Evolutionary conservation across 2,888 invertebrate species (phyloP).

Genomic region (Idaea aversata): DNA sequence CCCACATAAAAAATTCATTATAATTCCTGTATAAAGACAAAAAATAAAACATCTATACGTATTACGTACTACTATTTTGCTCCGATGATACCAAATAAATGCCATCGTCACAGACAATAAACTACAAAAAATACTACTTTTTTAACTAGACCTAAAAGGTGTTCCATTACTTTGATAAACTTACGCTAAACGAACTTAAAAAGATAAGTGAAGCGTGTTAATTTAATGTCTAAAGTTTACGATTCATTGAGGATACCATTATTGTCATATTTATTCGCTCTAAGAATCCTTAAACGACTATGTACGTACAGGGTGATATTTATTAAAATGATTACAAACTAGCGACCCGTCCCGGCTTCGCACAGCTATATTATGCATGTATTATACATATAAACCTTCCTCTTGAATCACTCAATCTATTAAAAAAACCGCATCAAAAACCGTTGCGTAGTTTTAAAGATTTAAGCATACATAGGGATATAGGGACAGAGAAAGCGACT

Average conservation of each 20-base stretch:
- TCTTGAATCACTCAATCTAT: no score
- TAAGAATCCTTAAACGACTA: conserved; percentile 53
- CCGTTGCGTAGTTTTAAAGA: no score
- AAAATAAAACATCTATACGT: no score
- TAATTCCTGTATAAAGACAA: no score
- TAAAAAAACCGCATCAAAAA: no score
- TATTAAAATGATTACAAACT: not conserved
- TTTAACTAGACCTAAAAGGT: conserved; percentile 41
- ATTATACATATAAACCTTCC: no score
- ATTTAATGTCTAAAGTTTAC: conserved; percentile 30
- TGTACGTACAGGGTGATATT: conserved; percentile 46
- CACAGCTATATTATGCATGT: no score
- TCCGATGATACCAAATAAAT: not conserved
- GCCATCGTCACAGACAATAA: not conserved
- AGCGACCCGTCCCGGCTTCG: no score
- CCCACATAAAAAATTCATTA: no score
- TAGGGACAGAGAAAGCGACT: no score
- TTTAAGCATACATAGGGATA: no score
- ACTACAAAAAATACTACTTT: conserved; percentile 5
- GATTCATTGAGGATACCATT: conserved; percentile 54
- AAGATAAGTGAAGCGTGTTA: conserved; percentile 52
- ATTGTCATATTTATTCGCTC: conserved; percentile 55
- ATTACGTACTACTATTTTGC: not conserved
- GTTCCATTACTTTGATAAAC: conserved; percentile 52
- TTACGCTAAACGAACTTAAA: conserved; percentile 48